phyloP scores from a whole-genome alignment of 2,113 vertebrate species.

The Otus sunia region DNA sequence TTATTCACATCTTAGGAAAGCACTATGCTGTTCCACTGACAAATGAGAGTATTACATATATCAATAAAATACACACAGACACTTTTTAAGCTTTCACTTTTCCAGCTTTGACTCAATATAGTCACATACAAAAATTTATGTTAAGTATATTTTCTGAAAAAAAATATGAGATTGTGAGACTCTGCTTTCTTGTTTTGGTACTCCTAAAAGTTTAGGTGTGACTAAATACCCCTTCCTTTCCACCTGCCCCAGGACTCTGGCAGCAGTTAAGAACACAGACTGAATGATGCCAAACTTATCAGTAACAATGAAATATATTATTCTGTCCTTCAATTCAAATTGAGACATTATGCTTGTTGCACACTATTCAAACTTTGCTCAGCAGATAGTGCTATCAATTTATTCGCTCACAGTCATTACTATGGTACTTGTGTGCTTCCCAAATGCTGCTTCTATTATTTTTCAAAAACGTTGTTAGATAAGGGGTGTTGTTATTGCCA shows the following conservation, averaged over 20 bases:
- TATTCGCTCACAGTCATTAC: background rate
- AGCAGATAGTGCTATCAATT: background rate
- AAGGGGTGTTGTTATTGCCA: background rate
- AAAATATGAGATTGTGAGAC: background rate
- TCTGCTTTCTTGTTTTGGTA: background rate
- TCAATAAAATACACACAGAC: background rate
- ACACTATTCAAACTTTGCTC: background rate
- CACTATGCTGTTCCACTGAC: background rate
- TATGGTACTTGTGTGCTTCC: background rate
- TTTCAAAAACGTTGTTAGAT: background rate
- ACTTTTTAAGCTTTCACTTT: background rate
- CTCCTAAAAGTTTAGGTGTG: background rate
- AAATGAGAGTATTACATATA: background rate
- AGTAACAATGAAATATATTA: background rate
- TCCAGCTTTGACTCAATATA: background rate
- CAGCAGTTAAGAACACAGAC: background rate
- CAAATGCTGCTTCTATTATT: background rate
- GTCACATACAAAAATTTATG: background rate
- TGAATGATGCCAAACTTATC: background rate
- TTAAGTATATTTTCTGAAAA: background rate
- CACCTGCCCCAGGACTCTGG: background rate
- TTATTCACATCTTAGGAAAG: background rate
- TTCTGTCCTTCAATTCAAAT: background rate
- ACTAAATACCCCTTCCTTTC: background rate
- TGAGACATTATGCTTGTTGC: background rate